Evolutionary conservation across 2,888 invertebrate species (phyloP).

Genomic region (Cantharis flavilabris): DNA sequence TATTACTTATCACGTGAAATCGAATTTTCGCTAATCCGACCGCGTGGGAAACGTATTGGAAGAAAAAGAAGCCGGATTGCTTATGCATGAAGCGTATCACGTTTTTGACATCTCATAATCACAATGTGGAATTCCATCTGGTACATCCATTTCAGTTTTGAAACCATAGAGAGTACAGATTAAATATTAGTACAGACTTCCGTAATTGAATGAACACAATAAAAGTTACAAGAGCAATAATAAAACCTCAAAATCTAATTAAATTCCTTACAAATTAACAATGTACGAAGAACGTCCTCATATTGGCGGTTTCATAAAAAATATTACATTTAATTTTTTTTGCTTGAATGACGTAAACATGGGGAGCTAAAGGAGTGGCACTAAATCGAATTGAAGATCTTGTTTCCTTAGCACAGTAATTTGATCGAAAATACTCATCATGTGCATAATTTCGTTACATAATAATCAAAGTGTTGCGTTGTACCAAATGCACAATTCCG

Average conservation of each 20-base stretch:
- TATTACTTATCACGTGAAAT: not conserved
- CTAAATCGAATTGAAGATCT: constrained; percentile 27
- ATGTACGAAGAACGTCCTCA: not conserved
- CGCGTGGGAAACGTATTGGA: not conserved
- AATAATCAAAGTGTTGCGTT: constrained; percentile 11
- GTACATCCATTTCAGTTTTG: not conserved
- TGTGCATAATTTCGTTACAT: constrained; percentile 20
- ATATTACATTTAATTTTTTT: constrained; percentile 12
- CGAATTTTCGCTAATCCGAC: not conserved
- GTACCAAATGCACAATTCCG: not conserved
- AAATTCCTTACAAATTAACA: not conserved
- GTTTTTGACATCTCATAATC: not conserved
- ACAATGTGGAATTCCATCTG: not conserved
- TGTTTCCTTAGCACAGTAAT: constrained; percentile 26
- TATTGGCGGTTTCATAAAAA: not conserved
- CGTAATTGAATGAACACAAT: not conserved
- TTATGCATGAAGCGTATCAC: not conserved
- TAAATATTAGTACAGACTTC: not conserved
- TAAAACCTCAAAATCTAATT: not conserved
- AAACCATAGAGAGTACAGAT: not conserved
- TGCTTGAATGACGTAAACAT: constrained; percentile 23
- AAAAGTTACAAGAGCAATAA: not conserved
- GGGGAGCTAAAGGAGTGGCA: constrained; percentile 23
- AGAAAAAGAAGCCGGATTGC: not conserved
- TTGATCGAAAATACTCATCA: constrained; percentile 24